Evolutionary conservation across 30 jellyfish, hydroid and myxozoan species (phyloP).

Genomic region (Cassiopea xamachana): DNA sequence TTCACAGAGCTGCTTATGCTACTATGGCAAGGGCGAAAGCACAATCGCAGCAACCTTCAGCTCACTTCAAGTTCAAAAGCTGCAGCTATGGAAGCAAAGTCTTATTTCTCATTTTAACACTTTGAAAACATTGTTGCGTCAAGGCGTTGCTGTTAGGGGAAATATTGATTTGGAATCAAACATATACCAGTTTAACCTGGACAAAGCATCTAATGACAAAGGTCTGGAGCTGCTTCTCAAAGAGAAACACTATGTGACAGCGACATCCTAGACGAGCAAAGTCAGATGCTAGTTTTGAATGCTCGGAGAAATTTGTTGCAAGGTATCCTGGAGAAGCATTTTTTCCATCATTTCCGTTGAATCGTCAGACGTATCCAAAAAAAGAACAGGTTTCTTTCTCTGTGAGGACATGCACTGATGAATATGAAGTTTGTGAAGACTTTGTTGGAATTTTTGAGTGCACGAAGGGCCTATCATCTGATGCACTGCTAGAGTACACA

Average conservation of each 20-base stretch:
- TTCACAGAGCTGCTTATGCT: constrained; percentile 25
- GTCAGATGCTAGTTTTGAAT: constrained; percentile 35
- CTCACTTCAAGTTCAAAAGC: constrained; percentile 42
- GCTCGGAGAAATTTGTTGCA: constrained; percentile 43
- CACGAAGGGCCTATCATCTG: constrained; percentile 63
- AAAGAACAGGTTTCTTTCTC: constrained; percentile 64
- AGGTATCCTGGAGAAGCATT: constrained; percentile 35
- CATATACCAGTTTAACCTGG: constrained; percentile 56
- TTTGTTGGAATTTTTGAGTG: constrained; percentile 56
- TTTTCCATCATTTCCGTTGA: constrained; percentile 55
- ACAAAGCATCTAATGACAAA: constrained; percentile 33
- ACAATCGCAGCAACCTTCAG: constrained; percentile 36
- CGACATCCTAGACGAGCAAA: constrained; percentile 67
- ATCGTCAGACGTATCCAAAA: constrained; percentile 56
- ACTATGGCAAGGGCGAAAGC: constrained; percentile 38
- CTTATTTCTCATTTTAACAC: constrained; percentile 38
- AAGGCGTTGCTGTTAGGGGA: constrained; percentile 49
- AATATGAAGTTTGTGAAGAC: constrained; percentile 54
- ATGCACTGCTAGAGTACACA: constrained; percentile 57
- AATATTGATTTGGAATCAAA: constrained; percentile 43
- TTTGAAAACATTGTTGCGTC: constrained; percentile 17
- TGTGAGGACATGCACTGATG: constrained; percentile 55
- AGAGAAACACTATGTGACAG: constrained; percentile 35
- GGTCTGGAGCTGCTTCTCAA: constrained; percentile 37
- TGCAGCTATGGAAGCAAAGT: constrained; percentile 43